Percentiles rank a stretch among this genome's conserved stretches.
Conservation (phyloP, 2,797 vertebrate genomes). For the Eurystomus glaucurus region DNA sequence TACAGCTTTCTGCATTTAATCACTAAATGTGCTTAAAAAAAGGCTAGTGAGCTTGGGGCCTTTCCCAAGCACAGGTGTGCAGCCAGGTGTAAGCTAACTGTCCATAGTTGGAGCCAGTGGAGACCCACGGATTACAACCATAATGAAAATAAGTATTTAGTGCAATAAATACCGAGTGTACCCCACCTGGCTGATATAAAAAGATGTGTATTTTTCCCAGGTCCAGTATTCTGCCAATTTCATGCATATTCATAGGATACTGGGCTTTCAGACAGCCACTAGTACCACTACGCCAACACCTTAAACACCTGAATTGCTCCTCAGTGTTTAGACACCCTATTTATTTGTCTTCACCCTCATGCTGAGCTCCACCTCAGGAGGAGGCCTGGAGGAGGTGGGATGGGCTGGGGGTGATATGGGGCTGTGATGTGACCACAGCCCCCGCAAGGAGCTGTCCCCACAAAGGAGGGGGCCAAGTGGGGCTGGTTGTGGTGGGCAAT, state of each 20-base stretch:
- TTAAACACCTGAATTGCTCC: background rate
- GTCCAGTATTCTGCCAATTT: background rate
- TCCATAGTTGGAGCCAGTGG: background rate
- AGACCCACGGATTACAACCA: background rate
- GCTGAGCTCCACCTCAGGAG: background rate
- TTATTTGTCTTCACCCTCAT: background rate
- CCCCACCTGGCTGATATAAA: background rate
- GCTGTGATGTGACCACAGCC: background rate
- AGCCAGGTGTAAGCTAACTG: background rate
- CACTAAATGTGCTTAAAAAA: background rate
- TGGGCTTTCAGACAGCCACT: background rate
- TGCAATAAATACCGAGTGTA: background rate
- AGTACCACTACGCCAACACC: background rate
- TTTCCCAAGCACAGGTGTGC: slow-evolving; percentile 19
- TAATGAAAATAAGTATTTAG: background rate
- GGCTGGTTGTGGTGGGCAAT: too few relatives aligned
- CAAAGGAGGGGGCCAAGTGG: too few relatives aligned
- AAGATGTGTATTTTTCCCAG: background rate
- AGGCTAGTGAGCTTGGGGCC: background rate
- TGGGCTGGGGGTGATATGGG: background rate
- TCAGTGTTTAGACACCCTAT: background rate
- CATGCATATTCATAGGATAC: background rate
- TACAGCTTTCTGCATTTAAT: background rate
- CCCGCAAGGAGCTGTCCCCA: background rate
- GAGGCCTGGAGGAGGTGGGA: background rate